Percentiles rank a stretch among this genome's conserved stretches.
These are phyloP conservation scores for Sinocyclocheilus anophthalmus DNA, from an alignment of 2,113 vertebrate genomes.

Conservation along the genomic window DNA sequence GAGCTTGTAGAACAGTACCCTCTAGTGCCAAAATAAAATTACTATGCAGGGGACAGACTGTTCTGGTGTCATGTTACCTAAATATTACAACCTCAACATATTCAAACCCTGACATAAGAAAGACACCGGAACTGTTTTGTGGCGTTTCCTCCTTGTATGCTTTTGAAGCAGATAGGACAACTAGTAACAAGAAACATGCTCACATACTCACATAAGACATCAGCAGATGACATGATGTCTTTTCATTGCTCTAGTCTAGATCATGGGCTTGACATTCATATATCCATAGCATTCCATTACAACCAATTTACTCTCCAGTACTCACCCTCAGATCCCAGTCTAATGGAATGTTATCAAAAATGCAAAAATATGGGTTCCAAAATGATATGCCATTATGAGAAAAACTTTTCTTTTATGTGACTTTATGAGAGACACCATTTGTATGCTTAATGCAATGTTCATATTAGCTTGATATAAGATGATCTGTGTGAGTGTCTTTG, in stretches of 20 bases:
- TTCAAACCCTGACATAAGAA: background rate
- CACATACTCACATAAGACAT: background rate
- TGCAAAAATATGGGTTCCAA: background rate
- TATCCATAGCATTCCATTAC: background rate
- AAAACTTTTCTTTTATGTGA: background rate
- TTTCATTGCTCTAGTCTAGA: background rate
- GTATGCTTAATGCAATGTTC: background rate
- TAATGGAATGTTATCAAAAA: background rate
- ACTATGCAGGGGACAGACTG: background rate
- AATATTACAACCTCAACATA: background rate
- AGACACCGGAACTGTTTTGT: background rate
- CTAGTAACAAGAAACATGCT: background rate
- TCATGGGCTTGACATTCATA: background rate
- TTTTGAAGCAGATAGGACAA: background rate
- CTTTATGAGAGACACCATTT: background rate
- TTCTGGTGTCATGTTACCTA: background rate
- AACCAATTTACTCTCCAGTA: background rate
- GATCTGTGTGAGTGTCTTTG: background rate
- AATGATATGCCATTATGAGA: background rate
- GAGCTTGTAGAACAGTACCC: background rate
- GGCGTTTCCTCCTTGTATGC: background rate
- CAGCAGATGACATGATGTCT: background rate
- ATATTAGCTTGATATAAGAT: background rate
- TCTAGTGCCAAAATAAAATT: slow-evolving; percentile 5
- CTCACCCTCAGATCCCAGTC: background rate